These are phyloP conservation scores for Augochlorella aurata DNA, from an alignment of 2,888 invertebrate genomes.

Conservation along the genomic window DNA sequence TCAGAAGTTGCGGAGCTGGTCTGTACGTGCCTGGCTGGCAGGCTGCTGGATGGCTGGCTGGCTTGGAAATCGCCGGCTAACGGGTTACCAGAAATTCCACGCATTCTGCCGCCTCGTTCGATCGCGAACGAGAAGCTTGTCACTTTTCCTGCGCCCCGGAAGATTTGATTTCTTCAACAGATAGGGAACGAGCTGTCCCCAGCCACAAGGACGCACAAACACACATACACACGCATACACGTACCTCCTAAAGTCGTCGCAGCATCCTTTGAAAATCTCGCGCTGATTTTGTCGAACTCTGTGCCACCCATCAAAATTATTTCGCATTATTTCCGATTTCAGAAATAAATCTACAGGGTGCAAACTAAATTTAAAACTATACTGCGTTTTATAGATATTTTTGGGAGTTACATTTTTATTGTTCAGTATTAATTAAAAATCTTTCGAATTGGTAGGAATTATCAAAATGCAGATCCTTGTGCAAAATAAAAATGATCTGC, in stretches of 20 bases:
- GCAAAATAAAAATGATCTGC: too few species aligned
- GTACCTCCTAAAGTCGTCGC: background rate
- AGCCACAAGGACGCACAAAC: slow-evolving; percentile 10
- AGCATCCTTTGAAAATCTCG: background rate
- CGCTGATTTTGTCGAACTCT: background rate
- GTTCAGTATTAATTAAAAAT: too few species aligned
- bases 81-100: slow-evolving; percentile 69
- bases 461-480: too few species aligned
- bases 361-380: too few species aligned
- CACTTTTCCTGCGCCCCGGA: slow-evolving; percentile 58
- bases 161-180: slow-evolving; percentile 60
- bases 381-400: too few species aligned
- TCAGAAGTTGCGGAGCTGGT: slow-evolving; percentile 74
- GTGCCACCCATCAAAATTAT: background rate
- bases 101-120: slow-evolving; percentile 62
- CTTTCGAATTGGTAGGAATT: too few species aligned
- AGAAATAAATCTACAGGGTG: too few species aligned
- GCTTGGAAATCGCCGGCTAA: slow-evolving; percentile 65
- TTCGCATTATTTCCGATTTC: background rate
- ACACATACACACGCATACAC: background rate
- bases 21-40: slow-evolving; percentile 67
- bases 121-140: slow-evolving; percentile 63
- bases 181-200: slow-evolving; percentile 53
- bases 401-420: too few species aligned
- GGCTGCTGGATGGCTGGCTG: slow-evolving; percentile 29